A percentile compares a stretch with the other conserved stretches of the same genome.
These are phyloP conservation scores for Gonioctena quinquepunctata DNA, from an alignment of 1,140 invertebrate species.

Conservation along the genomic window DNA sequence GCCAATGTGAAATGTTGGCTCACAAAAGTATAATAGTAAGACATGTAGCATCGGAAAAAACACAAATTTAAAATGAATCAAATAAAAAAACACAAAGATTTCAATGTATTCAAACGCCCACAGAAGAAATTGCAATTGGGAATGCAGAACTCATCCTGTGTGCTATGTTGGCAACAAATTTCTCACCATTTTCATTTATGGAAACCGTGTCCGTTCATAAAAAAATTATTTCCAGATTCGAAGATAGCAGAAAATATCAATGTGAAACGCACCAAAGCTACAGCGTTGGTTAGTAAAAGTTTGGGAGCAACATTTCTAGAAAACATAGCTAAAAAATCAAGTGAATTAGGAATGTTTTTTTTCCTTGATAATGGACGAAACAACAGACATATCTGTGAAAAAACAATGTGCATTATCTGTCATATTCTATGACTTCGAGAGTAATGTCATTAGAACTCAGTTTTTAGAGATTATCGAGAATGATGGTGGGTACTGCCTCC, in stretches of 20 bases:
- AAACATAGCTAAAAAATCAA: neutral
- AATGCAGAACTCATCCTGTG: conserved; percentile 19
- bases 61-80: neutral
- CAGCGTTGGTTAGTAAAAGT: neutral
- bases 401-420: conserved; percentile 23
- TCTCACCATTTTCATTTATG: conserved; percentile 15
- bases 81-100: neutral
- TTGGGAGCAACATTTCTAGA: neutral
- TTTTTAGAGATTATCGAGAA: conserved; percentile 37
- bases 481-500: conserved; percentile 19
- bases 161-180: conserved; percentile 15
- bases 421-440: conserved; percentile 23
- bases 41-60: neutral
- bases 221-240: conserved; percentile 14
- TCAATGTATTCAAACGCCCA: neutral
- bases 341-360: conserved; percentile 9
- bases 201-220: conserved; percentile 6
- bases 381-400: conserved; percentile 15
- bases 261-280: conserved; percentile 7
- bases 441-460: neutral
- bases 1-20: neutral
- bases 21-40: neutral
- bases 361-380: too few species aligned
- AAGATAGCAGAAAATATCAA: conserved; percentile 11
- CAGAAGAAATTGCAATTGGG: neutral